These are phyloP conservation scores for Neostethus bicornis DNA, from an alignment of 2,797 vertebrate species.

Conservation along the genomic window DNA sequence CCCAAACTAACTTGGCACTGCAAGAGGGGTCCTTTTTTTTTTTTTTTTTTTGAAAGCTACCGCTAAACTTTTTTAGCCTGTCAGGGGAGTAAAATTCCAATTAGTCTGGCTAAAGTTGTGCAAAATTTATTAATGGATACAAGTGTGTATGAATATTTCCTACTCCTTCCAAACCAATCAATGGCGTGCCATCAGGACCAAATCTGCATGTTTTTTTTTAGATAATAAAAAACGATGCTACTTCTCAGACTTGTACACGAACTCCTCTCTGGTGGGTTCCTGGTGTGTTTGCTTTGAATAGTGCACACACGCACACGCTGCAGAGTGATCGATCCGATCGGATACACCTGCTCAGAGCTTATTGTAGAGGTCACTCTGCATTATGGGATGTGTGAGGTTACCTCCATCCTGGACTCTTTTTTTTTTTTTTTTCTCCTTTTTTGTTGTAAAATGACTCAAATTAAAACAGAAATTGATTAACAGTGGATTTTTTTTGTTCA, in stretches of 20 bases:
- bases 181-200: not conserved
- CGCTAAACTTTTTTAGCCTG: too few species aligned
- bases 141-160: too few species aligned
- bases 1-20: too few species aligned
- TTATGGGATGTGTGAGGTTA: slow-evolving; percentile 65
- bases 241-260: not conserved
- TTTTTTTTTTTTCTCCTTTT: slow-evolving; percentile 15
- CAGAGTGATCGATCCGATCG: slow-evolving; percentile 60
- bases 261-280: slow-evolving; percentile 1
- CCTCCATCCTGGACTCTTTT: slow-evolving; percentile 37
- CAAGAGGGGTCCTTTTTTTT: too few species aligned
- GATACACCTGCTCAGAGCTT: slow-evolving; percentile 66
- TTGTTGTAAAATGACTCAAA: slow-evolving; percentile 10
- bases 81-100: too few species aligned
- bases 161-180: too few species aligned
- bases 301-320: slow-evolving; percentile 7
- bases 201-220: not conserved
- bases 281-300: slow-evolving; percentile 1
- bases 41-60: too few species aligned
- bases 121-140: too few species aligned
- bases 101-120: too few species aligned
- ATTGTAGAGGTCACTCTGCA: slow-evolving; percentile 65
- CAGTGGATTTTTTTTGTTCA: slow-evolving; percentile 6
- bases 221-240: not conserved
- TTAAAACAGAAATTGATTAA: slow-evolving; percentile 9